Base-by-base conservation (phyloP, 2,888 invertebrate species). In the Drosophila algonquin region DNA sequence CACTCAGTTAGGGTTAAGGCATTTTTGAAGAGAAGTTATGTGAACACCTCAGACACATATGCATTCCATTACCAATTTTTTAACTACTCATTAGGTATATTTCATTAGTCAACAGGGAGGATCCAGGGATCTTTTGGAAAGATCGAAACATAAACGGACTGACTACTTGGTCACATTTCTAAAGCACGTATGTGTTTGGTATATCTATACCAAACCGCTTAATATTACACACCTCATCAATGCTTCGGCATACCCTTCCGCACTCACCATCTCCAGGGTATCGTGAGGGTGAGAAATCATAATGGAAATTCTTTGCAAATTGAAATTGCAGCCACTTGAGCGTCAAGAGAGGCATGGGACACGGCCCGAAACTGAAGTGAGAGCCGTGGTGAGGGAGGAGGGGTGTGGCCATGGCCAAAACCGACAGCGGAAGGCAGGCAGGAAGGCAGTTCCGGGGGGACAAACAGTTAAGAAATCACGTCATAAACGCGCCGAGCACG, bases 401-500 rank as follows among this genome's bases (percentile, higher is more conserved):
- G 52, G 56, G 54, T 5, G 59, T 50, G 53, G 14, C 51, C 46
- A 21, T 12, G 21, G 16, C 53, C 53, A 60, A 46, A 9, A 3
- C 5, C 14, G 53, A 12, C 6, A n/a, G 44, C 27, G 8, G 24
- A 48, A 32, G 30, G 68, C n/a, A 9, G 54, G 55, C 16, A n/a
- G 32, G 46, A 40, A 12, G 9, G 8, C 10, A n/a, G 27, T n/a
- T 30, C 18, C 16, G 30, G 51, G 24, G 44, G 44, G 52, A 53
- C 65, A 57, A 67, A 74, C 72, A 67, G 67, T 69, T 81, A 74
- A 75, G 87, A 89, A 85, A 89, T 89, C 89, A 84, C 87, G 85
- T 89, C 85, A 86, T 86, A 86, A 84, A 81, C 85, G 87, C 65
- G 87, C 78, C 85, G 51, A 72, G 89, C 85, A 89, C 85, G 85